Conservation (phyloP, 1,140 invertebrate species). For the Drosophila nigromelanica region DNA sequence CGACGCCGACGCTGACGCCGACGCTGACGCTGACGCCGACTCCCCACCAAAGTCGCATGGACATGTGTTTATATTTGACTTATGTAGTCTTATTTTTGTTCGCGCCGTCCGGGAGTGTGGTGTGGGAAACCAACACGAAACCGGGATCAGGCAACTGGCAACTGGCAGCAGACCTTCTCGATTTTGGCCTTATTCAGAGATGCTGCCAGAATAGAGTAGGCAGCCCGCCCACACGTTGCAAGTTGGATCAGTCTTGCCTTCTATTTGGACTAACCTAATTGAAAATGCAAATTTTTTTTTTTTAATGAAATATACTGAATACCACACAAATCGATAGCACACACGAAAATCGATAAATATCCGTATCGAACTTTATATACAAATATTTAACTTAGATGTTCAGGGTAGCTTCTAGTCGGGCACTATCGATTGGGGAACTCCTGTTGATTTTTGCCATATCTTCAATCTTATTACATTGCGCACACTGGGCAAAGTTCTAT, state of each 20-base stretch:
- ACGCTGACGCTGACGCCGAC: not conserved
- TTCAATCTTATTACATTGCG: constrained; percentile 3
- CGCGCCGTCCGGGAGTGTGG: constrained; percentile 12
- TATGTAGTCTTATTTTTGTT: constrained; percentile 64
- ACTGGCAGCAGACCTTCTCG: not conserved
- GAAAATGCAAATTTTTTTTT: no score
- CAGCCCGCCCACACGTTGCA: no score
- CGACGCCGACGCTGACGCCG: not conserved
- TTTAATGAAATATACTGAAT: no score
- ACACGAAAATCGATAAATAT: no score
- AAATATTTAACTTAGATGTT: no score
- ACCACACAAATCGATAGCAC: no score
- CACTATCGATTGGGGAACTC: no score
- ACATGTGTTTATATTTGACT: constrained; percentile 78
- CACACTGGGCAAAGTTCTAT: constrained; percentile 6
- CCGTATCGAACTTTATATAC: no score
- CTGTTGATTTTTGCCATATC: constrained; percentile 6
- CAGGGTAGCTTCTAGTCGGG: no score
- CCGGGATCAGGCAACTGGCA: constrained; percentile 25
- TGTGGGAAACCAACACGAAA: constrained; percentile 17
- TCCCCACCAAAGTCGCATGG: constrained; percentile 36
- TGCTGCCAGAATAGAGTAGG: not conserved
- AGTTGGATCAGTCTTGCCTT: no score
- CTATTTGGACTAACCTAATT: no score
- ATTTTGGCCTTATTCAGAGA: not conserved